Conservation (phyloP, 1,140 invertebrate genomes). For the Acromyrmex heyeri region DNA sequence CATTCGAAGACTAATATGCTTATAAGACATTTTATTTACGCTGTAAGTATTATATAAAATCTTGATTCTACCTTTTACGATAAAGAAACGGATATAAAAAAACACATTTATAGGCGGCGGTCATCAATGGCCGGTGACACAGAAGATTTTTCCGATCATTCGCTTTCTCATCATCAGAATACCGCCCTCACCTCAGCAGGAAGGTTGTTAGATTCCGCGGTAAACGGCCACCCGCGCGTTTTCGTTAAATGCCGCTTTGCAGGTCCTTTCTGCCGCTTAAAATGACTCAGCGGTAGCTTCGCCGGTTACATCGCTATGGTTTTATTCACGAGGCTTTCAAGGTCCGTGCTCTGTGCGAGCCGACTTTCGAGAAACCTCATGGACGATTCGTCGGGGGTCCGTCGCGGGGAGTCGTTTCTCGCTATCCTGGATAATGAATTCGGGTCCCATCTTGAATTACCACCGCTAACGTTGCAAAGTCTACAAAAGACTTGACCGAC, state of each 20-base stretch:
- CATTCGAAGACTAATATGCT: not conserved
- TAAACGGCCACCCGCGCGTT: conserved; percentile 64
- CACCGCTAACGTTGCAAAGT: not conserved
- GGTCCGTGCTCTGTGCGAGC: not conserved
- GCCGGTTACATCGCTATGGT: conserved; percentile 37
- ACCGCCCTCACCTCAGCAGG: conserved; percentile 23
- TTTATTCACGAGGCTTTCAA: conserved; percentile 58
- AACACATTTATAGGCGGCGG: not conserved
- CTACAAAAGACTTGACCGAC: not conserved
- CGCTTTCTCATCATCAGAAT: conserved; percentile 31
- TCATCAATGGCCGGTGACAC: not conserved
- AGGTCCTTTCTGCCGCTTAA: conserved; percentile 53
- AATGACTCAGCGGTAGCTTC: conserved; percentile 66
- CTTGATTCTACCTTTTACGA: not conserved
- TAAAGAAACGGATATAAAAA: not conserved
- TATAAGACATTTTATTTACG: not conserved
- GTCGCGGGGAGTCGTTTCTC: conserved; percentile 29
- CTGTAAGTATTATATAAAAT: not conserved
- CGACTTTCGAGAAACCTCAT: conserved; percentile 49
- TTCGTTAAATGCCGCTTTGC: conserved; percentile 68
- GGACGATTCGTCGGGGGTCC: conserved; percentile 3
- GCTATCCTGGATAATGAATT: not conserved
- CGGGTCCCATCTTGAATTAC: not conserved
- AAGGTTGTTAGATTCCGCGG: conserved; percentile 25
- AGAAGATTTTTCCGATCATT: conserved; percentile 10